Evolutionary conservation across 2,113 vertebrate genomes (phyloP).

Genomic region (Pseudopodoces humilis): DNA sequence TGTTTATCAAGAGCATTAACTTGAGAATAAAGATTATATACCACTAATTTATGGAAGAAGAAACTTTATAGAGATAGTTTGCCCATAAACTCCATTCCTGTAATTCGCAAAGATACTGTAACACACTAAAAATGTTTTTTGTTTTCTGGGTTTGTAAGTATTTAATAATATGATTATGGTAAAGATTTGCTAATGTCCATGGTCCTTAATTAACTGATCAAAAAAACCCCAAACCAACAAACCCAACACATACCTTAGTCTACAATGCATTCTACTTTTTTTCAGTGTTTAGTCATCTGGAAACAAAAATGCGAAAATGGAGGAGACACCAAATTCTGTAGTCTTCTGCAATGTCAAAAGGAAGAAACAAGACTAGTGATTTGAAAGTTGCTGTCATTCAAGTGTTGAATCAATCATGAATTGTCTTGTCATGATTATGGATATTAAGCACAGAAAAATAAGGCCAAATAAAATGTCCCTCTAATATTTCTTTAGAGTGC

Average conservation of each 20-base stretch:
- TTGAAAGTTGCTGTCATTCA: neutral
- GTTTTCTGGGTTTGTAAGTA: neutral
- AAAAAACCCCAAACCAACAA: neutral
- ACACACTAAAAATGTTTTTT: neutral
- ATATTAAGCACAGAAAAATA: neutral
- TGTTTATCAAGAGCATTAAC: neutral
- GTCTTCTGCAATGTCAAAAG: neutral
- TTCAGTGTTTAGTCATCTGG: neutral
- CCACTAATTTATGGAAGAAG: neutral
- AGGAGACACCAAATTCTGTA: neutral
- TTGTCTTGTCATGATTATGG: neutral
- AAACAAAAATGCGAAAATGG: neutral
- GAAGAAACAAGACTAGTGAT: neutral
- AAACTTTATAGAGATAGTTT: neutral
- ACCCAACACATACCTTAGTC: rapidly evolving
- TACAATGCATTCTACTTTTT: neutral
- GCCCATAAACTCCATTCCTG: neutral
- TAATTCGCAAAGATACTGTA: neutral
- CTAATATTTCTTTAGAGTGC: neutral
- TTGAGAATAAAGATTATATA: neutral
- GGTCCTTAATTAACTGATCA: neutral
- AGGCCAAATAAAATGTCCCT: neutral
- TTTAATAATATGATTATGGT: neutral
- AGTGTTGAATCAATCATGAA: neutral
- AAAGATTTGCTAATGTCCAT: neutral